Percentiles rank a stretch among this genome's conserved stretches.
Conservation (phyloP, 2,888 invertebrate species). For the Dysmachus trigonus region DNA sequence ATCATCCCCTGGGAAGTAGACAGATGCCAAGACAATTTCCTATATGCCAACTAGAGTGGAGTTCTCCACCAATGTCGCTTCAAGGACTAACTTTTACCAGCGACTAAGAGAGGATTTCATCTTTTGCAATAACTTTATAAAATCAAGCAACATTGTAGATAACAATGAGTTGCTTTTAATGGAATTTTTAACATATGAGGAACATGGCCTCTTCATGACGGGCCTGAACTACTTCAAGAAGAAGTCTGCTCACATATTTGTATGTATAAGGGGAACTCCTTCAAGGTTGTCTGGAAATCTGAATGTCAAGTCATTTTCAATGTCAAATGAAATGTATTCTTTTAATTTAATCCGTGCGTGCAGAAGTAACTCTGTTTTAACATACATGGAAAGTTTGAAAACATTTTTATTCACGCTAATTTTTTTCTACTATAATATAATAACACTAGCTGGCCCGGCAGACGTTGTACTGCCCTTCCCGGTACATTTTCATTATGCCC, state of each 20-base stretch:
- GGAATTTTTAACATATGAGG: neutral
- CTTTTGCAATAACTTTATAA: neutral
- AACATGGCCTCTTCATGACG: neutral
- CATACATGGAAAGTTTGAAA: neutral
- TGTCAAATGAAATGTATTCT: neutral
- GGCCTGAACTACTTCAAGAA: neutral
- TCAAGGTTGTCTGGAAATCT: neutral
- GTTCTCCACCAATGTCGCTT: no score
- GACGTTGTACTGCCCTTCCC: no score
- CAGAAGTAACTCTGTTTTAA: neutral
- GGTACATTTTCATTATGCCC: no score
- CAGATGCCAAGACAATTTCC: no score
- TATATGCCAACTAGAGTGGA: no score
- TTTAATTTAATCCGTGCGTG: neutral
- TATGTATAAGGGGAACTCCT: no score
- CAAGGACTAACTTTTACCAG: no score
- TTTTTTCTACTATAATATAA: no score
- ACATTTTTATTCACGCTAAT: neutral
- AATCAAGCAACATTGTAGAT: neutral
- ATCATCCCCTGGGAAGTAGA: no score
- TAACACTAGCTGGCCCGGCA: no score
- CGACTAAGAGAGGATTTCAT: neutral
- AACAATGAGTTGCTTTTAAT: neutral
- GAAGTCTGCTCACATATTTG: neutral
- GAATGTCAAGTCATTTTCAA: neutral